Evolutionary conservation across 2,888 invertebrate genomes (phyloP), one percentile per base, ranked within the genome.

Genomic region (Emmelina monodactyla): DNA sequence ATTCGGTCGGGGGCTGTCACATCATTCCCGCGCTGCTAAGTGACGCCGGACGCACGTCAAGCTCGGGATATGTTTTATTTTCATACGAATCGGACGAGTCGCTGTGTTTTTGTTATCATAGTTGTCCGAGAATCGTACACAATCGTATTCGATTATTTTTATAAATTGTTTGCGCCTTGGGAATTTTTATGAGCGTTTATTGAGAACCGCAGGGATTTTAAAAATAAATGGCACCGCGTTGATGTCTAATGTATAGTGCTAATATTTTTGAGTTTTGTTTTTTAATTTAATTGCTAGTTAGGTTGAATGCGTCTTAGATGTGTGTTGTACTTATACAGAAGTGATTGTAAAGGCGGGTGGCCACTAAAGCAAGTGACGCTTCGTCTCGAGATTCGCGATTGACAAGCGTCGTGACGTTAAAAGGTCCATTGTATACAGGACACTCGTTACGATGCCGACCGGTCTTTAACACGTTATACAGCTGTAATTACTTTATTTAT

Each of bases 31-130:
- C 76, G 76, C 78, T 72, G 71, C 73, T 76, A 76, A 78, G 79
- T 78, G 79, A 78, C 76, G 78, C 76, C 73, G 73, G 78, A 76
- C 79, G 78, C 78, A 75, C 78, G 78, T 78, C 78, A 76, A 58
- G 71, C 57, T 51, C 55, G 53, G 62, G 60, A 67, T 66, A 63
- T 67, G 67, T 75, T 78, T 78, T 78, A 78, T 79, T 79, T 76
- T 71, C 68, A 70, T 71, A 70, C 63, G 68, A 73, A 67, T 71
- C 65, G 56, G 61, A 66, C 65, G 53, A 13, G 63, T 58, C 55
- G 63, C 56, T 62, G 61, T 58, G 59, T 72, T 78, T 76, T 78
- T 76, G 65, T 72, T 67, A 70, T 66, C 63, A 70, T 72, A 73
- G 69, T 67, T 62, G 65, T 65, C 58, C 57, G 53, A 65, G 59